These are phyloP conservation scores for Drosophila aldrichi DNA, from an alignment of 2,888 invertebrate genomes.

Conservation along the genomic window DNA sequence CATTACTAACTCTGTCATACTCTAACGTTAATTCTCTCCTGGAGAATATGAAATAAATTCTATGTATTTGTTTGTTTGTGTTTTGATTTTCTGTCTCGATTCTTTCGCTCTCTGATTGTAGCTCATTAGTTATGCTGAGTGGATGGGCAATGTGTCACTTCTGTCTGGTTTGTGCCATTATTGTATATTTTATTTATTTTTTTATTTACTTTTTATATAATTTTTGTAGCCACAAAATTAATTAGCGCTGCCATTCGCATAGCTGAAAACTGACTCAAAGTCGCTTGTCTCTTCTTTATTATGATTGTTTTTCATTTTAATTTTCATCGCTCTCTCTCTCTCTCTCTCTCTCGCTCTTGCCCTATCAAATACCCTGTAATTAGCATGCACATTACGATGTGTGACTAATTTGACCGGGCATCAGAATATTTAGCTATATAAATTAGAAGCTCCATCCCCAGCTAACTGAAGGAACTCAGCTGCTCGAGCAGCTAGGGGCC, in stretches of 20 bases:
- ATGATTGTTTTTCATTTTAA: conserved; percentile 17
- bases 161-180: conserved; percentile 62
- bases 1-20: background rate
- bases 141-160: conserved; percentile 66
- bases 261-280: conserved; percentile 45
- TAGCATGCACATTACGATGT: background rate
- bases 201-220: conserved; percentile 66
- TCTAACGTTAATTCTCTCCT: background rate
- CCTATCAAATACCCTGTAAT: conserved; percentile 11
- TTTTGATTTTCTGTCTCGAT: background rate
- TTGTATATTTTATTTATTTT: conserved; percentile 68
- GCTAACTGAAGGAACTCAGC: background rate
- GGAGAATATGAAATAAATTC: background rate
- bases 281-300: conserved; percentile 26
- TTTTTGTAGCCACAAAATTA: conserved; percentile 67
- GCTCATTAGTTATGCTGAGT: conserved; percentile 63
- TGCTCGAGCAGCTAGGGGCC: accelerated
- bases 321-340: conserved; percentile 4
- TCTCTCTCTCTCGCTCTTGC: background rate
- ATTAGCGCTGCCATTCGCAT: conserved; percentile 68
- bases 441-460: background rate
- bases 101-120: conserved; percentile 14
- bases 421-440: background rate
- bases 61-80: background rate
- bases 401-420: background rate